A percentile compares a stretch with the other conserved stretches of the same genome.
phyloP scores from a whole-genome alignment of 2,113 vertebrate genomes.

The Synodontis membranacea region DNA sequence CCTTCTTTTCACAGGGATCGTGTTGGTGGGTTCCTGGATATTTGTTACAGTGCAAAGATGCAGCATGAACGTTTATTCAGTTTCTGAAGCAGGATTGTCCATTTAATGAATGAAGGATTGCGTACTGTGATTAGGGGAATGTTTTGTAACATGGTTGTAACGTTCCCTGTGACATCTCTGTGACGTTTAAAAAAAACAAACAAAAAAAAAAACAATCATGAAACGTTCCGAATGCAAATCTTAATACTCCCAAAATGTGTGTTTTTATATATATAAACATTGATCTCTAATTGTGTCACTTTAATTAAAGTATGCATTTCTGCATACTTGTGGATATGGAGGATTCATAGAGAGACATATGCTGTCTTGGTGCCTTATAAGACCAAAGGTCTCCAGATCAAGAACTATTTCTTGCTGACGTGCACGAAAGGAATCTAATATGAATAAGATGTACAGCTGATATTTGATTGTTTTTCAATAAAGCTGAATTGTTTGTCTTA shows the following conservation, averaged over 20 bases:
- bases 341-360: background rate
- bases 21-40: constrained; percentile 14
- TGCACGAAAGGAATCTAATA: background rate
- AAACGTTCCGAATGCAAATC: background rate
- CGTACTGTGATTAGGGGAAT: background rate
- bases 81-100: background rate
- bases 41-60: background rate
- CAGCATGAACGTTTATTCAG: background rate
- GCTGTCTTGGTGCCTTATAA: background rate
- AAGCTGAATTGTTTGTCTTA: background rate
- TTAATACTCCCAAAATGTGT: background rate
- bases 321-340: too few species aligned
- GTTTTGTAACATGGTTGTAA: background rate
- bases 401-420: background rate
- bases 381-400: background rate
- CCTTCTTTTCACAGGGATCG: constrained; percentile 6
- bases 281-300: background rate
- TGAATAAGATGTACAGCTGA: background rate
- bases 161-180: background rate
- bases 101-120: background rate
- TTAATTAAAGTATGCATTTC: background rate
- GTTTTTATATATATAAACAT: background rate
- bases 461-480: background rate
- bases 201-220: background rate
- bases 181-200: background rate